phyloP scores from a whole-genome alignment of 2,797 vertebrate species.

The Sternotherus odoratus region DNA sequence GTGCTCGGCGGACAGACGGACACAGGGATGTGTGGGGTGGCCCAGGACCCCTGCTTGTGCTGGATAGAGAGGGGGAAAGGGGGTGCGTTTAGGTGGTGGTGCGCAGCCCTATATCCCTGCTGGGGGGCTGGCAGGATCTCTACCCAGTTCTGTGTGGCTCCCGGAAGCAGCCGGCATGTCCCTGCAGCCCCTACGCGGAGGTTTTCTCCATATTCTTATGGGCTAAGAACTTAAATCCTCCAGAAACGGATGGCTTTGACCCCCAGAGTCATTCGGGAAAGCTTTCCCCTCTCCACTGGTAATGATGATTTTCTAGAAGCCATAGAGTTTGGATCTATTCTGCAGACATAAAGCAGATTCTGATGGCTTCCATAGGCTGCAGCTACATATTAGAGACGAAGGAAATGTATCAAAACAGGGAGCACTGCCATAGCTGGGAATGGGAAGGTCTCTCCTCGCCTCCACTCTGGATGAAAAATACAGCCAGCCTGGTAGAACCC shows the following conservation, averaged over 20 bases:
- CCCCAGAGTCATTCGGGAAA: not conserved
- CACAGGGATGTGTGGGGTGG: too few species aligned
- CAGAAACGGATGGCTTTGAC: not conserved
- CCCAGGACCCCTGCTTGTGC: too few species aligned
- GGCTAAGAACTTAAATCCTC: not conserved
- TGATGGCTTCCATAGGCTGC: too few species aligned
- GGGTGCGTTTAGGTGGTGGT: too few species aligned
- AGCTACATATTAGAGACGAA: too few species aligned
- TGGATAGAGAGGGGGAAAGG: too few species aligned
- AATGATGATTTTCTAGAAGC: not conserved
- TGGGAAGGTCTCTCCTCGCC: constrained; percentile 28
- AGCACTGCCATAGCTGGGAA: constrained; percentile 4
- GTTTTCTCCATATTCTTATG: not conserved
- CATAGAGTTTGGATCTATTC: not conserved
- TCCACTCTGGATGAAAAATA: not conserved
- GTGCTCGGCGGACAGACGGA: too few species aligned
- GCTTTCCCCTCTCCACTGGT: not conserved
- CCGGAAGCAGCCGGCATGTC: too few species aligned
- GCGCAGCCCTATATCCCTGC: too few species aligned
- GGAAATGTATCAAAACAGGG: not conserved
- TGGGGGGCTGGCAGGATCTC: too few species aligned
- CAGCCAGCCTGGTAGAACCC: not conserved
- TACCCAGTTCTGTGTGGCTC: too few species aligned
- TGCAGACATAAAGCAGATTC: constrained; percentile 32
- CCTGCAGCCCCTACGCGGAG: too few species aligned